These are phyloP conservation scores for Eumerus sabulonum DNA, from an alignment of 2,888 invertebrate species.

Conservation along the genomic window DNA sequence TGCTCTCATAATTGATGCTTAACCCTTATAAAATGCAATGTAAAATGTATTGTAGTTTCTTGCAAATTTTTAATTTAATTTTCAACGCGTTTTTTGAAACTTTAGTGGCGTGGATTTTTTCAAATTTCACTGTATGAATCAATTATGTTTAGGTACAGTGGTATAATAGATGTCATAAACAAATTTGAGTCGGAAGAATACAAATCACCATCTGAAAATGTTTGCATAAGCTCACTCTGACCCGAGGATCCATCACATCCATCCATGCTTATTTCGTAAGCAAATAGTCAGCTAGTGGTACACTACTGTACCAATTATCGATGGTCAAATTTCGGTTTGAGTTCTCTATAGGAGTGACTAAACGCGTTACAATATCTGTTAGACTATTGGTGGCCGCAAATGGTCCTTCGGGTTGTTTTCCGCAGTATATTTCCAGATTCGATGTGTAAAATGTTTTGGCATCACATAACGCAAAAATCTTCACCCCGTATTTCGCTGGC, in stretches of 20 bases:
- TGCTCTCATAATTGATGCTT: too few relatives aligned
- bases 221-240: constrained; percentile 17
- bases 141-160: constrained; percentile 7
- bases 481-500: constrained; percentile 10
- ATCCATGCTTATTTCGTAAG: background rate
- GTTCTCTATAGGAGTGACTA: constrained; percentile 5
- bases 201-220: constrained; percentile 7
- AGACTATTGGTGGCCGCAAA: background rate
- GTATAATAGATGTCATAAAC: constrained; percentile 25
- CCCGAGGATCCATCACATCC: constrained; percentile 22
- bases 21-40: constrained; percentile 11
- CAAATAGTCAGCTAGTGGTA: constrained; percentile 2
- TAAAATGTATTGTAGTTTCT: constrained; percentile 2
- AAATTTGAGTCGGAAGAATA: constrained; percentile 19
- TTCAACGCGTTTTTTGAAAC: constrained; percentile 24
- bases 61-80: constrained; percentile 9
- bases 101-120: constrained; percentile 19
- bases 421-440: constrained; percentile 2
- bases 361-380: constrained; percentile 2
- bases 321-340: constrained; percentile 6
- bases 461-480: constrained; percentile 4
- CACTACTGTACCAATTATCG: constrained; percentile 3
- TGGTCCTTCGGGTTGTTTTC: background rate
- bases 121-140: constrained; percentile 10
- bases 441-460: constrained; percentile 3